Percentiles rank a stretch among this genome's conserved stretches.
These are phyloP conservation scores for Stenolophus ochropezus DNA, from an alignment of 2,888 invertebrate genomes.

Conservation along the genomic window DNA sequence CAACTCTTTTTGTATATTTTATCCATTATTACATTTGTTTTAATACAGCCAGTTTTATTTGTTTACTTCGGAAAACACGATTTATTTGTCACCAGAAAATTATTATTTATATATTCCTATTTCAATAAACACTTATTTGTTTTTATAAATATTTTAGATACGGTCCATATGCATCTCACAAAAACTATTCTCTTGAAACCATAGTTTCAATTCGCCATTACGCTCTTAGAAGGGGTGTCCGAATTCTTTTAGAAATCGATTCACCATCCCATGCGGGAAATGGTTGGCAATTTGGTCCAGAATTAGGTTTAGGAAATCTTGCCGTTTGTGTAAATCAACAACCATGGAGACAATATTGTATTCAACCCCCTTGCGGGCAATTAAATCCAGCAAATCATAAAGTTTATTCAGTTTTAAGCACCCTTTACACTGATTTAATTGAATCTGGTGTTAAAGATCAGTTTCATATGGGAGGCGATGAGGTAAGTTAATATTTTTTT, in stretches of 20 bases:
- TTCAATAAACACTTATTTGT: background rate
- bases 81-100: no score
- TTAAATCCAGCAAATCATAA: constrained; percentile 86
- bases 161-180: constrained; percentile 82
- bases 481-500: constrained; percentile 74
- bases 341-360: constrained; percentile 84
- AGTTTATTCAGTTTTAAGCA: constrained; percentile 80
- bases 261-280: constrained; percentile 90
- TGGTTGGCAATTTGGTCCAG: constrained; percentile 89
- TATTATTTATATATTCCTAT: no score
- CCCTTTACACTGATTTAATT: constrained; percentile 82
- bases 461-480: constrained; percentile 91
- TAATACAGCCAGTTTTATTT: no score
- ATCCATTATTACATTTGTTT: no score
- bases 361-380: constrained; percentile 91
- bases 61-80: no score
- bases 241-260: constrained; percentile 92
- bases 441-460: constrained; percentile 76
- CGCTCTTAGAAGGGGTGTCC: constrained; percentile 86
- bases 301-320: constrained; percentile 78
- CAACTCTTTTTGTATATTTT: no score
- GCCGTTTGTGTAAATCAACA: constrained; percentile 80
- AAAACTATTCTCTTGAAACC: constrained; percentile 82
- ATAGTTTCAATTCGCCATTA: constrained; percentile 83
- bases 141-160: constrained; percentile 73